Base-by-base conservation (phyloP, 2,113 vertebrate genomes). In the Empidonax alnorum region DNA sequence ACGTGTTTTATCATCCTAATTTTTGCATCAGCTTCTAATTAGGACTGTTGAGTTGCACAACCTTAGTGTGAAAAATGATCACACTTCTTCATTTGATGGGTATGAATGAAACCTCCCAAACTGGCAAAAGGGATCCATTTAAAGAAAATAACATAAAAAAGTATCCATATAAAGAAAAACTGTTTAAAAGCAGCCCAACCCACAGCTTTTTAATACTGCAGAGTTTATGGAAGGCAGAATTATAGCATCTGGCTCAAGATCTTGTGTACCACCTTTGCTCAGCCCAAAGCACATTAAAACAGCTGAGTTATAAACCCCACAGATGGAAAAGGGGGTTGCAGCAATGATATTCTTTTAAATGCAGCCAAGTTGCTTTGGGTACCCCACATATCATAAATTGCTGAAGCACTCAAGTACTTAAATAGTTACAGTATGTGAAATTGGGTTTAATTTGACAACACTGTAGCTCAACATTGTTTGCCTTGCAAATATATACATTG, bases 381-480 rank as follows among this genome's bases (percentile, higher is more conserved):
- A 69, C 71, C 49, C 74, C 78, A 81, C 50, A 72, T 77, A 93
- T 72, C 49, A 89, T 93, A 96, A 94, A 94, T 95, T 92, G 53
- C 91, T 82, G 87, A 89, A 92, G 62, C 84, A 94, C 58, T 96
- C 80, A 86, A 94, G 73, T 93, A 93, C 90, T 93, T 95, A 93
- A 85, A 84, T 89, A 82, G 89, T 91, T 96, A 94, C 71, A 87
- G 75, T 85, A 94, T 84, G 80, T 62, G 56, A 95, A 96, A 93
- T 41, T 85, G 19, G 50, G 55, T 95, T 96, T 95, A 96, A 94
- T 91, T 95, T 96, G 96, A 96, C 92, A 94, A 71, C 2, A 8
- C 35, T 84, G 87, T 95, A 91, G 87, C 84, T 95, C 92, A 96
- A 91, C 81, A 88, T 96, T 96, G 94, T 96, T 96, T 97, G 92